phyloP scores from a whole-genome alignment of 1,140 invertebrate genomes.

The Tribolium castaneum region DNA sequence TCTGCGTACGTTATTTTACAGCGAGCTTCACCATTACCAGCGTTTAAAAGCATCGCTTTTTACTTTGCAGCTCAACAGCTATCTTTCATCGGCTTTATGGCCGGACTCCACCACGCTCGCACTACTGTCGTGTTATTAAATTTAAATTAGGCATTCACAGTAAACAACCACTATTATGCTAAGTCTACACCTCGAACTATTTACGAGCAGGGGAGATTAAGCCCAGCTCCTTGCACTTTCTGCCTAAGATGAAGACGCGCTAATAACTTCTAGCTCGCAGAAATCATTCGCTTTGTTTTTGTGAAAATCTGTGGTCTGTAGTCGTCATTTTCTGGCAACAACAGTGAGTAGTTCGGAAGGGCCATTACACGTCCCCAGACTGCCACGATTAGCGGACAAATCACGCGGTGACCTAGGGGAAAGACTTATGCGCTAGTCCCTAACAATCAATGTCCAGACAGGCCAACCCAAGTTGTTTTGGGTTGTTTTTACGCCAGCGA shows the following conservation, averaged over 20 bases:
- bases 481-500: conserved; percentile 50
- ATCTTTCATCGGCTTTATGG: conserved; percentile 24
- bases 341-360: conserved; percentile 26
- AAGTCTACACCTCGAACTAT: background rate
- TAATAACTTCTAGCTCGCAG: background rate
- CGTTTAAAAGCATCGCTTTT: conserved; percentile 27
- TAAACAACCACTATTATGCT: conserved; percentile 17
- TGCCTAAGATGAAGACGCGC: background rate
- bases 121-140: conserved; percentile 15
- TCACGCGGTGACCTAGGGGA: conserved; percentile 53
- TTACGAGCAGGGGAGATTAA: background rate
- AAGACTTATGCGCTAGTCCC: conserved; percentile 59
- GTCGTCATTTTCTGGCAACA: conserved; percentile 5
- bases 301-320: too few species aligned
- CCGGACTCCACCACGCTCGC: background rate
- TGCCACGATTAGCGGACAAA: conserved; percentile 60
- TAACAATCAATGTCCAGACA: conserved; percentile 58
- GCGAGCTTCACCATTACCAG: conserved; percentile 25
- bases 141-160: conserved; percentile 19
- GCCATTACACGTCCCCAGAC: conserved; percentile 56
- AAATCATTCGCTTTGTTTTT: too few species aligned
- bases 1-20: conserved; percentile 46
- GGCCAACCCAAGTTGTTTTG: conserved; percentile 48
- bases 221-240: background rate
- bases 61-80: conserved; percentile 34